Percentiles rank a stretch among this genome's conserved stretches.
These are phyloP conservation scores for Hemithea aestivaria DNA, from an alignment of 2,888 invertebrate species.

Conservation along the genomic window DNA sequence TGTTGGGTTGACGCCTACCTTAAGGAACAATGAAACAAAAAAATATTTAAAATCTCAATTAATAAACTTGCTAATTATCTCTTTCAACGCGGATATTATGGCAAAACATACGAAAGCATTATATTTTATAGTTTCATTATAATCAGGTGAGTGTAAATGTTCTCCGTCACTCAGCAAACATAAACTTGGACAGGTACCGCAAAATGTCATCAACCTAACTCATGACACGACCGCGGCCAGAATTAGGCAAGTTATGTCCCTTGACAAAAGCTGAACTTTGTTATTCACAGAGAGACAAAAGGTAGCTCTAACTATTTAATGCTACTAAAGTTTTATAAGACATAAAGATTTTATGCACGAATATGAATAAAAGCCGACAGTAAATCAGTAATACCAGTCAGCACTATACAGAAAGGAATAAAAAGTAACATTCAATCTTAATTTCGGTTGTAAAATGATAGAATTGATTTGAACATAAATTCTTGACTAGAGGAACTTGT, in stretches of 20 bases:
- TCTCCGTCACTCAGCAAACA: background rate
- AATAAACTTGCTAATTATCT: too few relatives aligned
- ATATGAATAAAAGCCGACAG: constrained; percentile 9
- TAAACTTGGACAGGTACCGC: constrained; percentile 1
- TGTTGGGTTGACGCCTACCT: too few relatives aligned
- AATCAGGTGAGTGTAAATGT: background rate
- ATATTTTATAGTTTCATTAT: too few relatives aligned
- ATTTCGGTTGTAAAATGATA: constrained; percentile 30
- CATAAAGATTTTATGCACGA: constrained; percentile 19
- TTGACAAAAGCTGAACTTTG: constrained; percentile 20
- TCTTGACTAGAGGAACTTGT: constrained; percentile 22
- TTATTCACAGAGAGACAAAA: constrained; percentile 18
- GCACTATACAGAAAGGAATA: constrained; percentile 15
- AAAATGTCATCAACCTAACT: constrained; percentile 14
- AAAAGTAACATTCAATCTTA: constrained; percentile 24
- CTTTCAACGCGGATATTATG: too few relatives aligned
- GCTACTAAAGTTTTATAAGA: constrained; percentile 18
- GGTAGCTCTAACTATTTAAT: constrained; percentile 13
- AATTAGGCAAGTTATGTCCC: constrained; percentile 20
- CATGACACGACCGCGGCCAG: constrained; percentile 6
- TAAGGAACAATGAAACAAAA: too few relatives aligned
- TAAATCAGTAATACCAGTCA: constrained; percentile 15
- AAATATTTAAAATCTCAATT: too few relatives aligned
- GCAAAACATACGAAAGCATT: too few relatives aligned
- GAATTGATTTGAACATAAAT: constrained; percentile 27